A percentile compares a stretch with the other conserved stretches of the same genome.
These are phyloP conservation scores for Rhynchomys soricoides DNA, from an alignment of 2,113 vertebrate genomes.

Conservation along the genomic window DNA sequence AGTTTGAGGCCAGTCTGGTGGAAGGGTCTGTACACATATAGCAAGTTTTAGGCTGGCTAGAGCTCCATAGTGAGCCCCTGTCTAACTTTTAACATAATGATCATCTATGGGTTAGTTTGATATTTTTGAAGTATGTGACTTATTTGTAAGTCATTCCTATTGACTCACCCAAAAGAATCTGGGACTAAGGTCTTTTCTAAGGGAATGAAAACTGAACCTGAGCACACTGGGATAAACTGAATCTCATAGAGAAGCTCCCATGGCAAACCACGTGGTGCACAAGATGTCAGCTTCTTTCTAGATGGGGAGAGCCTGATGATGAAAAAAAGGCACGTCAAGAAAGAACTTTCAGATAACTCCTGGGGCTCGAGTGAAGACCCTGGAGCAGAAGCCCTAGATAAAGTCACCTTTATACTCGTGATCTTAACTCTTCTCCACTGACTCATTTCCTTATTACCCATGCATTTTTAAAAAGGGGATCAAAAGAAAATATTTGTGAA, in stretches of 20 bases:
- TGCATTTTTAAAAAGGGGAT: neutral
- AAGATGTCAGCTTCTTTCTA: neutral
- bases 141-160: neutral
- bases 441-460: neutral
- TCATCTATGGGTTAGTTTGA: conserved; percentile 26
- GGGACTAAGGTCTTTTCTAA: neutral
- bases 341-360: neutral
- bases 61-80: neutral
- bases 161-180: conserved; percentile 11
- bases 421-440: neutral
- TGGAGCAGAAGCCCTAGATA: neutral
- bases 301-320: neutral
- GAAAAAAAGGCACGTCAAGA: neutral
- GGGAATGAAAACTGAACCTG: neutral
- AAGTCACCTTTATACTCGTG: conserved; percentile 2
- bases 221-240: neutral
- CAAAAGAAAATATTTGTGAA: conserved; percentile 17
- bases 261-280: neutral
- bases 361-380: neutral
- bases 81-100: neutral
- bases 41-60: neutral
- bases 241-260: neutral
- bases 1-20: neutral
- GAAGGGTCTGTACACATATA: neutral
- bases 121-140: neutral